Evolutionary conservation across 2,888 invertebrate species (phyloP).

Genomic region (Ormyrus pomaceus): DNA sequence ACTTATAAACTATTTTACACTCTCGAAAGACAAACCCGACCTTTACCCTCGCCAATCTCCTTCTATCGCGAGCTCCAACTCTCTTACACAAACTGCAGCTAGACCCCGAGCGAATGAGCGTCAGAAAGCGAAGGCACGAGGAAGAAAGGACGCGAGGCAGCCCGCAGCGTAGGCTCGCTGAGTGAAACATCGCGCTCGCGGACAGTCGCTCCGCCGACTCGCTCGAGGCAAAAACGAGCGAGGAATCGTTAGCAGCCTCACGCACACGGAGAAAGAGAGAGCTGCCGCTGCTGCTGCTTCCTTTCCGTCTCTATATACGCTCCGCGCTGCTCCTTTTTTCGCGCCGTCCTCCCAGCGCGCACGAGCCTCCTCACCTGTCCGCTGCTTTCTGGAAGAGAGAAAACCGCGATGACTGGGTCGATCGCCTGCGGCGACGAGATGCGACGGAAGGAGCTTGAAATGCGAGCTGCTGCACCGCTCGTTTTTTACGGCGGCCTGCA

Average conservation of each 20-base stretch:
- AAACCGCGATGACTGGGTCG: constrained; percentile 17
- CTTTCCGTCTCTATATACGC: background rate
- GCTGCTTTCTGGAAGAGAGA: background rate
- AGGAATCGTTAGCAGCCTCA: constrained; percentile 63
- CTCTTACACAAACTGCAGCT: too few relatives aligned
- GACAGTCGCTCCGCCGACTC: constrained; percentile 60
- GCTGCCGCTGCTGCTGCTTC: background rate
- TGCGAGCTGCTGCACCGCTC: too few relatives aligned
- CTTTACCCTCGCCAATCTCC: too few relatives aligned
- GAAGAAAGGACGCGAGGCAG: background rate
- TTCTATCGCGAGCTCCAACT: too few relatives aligned
- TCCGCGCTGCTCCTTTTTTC: background rate
- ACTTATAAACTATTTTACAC: too few relatives aligned
- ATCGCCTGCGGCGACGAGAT: constrained; percentile 21
- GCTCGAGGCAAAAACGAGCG: constrained; percentile 62
- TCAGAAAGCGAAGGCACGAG: too few relatives aligned
- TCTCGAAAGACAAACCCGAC: too few relatives aligned
- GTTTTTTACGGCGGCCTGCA: too few relatives aligned
- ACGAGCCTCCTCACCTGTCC: too few relatives aligned
- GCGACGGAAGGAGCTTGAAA: background rate
- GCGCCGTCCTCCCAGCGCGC: too few relatives aligned
- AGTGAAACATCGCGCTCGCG: constrained; percentile 65
- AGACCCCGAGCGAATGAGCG: too few relatives aligned
- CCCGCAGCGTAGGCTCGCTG: constrained; percentile 39
- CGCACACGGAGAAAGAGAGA: constrained; percentile 9